Percentiles rank a stretch among this genome's conserved stretches.
Evolutionary conservation across 1,140 invertebrate genomes (phyloP).

Genomic region (Plutomurus gul): DNA sequence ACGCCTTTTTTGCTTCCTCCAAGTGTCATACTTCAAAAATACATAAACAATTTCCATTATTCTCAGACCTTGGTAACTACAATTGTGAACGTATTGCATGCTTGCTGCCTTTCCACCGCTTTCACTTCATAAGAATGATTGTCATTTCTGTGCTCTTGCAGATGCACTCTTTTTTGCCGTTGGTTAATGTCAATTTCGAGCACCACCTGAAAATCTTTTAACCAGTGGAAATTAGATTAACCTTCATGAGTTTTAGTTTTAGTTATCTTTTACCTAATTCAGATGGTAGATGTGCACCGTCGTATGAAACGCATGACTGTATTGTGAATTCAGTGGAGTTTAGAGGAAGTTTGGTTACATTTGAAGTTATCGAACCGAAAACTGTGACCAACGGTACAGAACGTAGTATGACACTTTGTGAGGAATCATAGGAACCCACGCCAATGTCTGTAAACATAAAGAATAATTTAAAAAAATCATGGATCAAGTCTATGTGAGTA

Average conservation of each 20-base stretch:
- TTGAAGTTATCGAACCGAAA: background rate
- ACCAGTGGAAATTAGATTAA: background rate
- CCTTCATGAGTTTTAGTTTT: background rate
- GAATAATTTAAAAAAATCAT: background rate
- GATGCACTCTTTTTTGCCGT: too few relatives aligned
- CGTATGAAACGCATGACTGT: constrained; percentile 24
- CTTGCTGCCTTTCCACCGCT: too few relatives aligned
- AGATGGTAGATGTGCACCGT: background rate
- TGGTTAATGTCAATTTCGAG: too few relatives aligned
- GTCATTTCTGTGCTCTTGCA: too few relatives aligned
- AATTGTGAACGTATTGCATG: too few relatives aligned
- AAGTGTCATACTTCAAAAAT: too few relatives aligned
- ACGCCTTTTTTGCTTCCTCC: background rate
- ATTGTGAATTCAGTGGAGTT: constrained; percentile 26
- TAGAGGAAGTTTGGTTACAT: constrained; percentile 1
- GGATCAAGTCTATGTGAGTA: background rate
- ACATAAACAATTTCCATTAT: too few relatives aligned
- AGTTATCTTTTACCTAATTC: background rate
- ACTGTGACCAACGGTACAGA: constrained; percentile 47
- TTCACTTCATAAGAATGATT: too few relatives aligned
- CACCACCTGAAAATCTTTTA: background rate
- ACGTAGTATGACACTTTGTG: constrained; percentile 52
- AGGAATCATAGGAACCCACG: constrained; percentile 54
- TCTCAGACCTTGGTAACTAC: too few relatives aligned
- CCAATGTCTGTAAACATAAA: constrained; percentile 50